Evolutionary conservation across 2,888 invertebrate genomes (phyloP), one percentile per base, ranked within the genome.

Genomic region (Melitaea athalia): DNA sequence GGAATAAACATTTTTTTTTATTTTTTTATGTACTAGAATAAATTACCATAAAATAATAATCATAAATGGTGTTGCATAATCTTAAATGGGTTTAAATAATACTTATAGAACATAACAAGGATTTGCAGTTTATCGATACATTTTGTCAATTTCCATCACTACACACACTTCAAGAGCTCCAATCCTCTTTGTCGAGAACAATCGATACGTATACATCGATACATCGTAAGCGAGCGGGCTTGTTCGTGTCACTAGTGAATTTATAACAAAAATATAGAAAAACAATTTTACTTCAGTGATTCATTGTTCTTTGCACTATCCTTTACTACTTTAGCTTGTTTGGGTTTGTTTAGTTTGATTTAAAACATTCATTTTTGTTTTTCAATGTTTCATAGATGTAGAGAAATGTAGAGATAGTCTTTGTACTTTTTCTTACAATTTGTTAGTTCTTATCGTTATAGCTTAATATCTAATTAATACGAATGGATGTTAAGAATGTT

Each of bases 211-310:
- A 82, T 83, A 86, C 84, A 83, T 78, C 77, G 79, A 81, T 78
- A 83, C 79, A 8, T 24, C 81, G 84, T 87, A 87, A 90, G 86
- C 86, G 88, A 86, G 85, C 84, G 87, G 85, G 86, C 87, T 86
- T 87, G 87, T 89, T 84, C 73, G 63, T 65, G 73, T 73, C 74
- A 72, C 74, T 69, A 70, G 50, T n/a, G 49, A 61, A 38, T 62
- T 62, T 62, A 14, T 47, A 55, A 33, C 52, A 24, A 52, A 52
- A 5, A 59, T 53, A 38, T n/a, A 64, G 59, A 38, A 64, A 24
- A 64, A 61, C 43, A 49, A 24, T 33, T 82, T 83, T 79, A 82
- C 81, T 64, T 33, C 62, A 60, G 62, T 63, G 65, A 60, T 63
- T 65, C 63, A 66, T 66, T 53, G 55, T 60, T 47, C n/a, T 55